phyloP scores from a whole-genome alignment of 2,888 invertebrate species.

The Megamerina dolium region DNA sequence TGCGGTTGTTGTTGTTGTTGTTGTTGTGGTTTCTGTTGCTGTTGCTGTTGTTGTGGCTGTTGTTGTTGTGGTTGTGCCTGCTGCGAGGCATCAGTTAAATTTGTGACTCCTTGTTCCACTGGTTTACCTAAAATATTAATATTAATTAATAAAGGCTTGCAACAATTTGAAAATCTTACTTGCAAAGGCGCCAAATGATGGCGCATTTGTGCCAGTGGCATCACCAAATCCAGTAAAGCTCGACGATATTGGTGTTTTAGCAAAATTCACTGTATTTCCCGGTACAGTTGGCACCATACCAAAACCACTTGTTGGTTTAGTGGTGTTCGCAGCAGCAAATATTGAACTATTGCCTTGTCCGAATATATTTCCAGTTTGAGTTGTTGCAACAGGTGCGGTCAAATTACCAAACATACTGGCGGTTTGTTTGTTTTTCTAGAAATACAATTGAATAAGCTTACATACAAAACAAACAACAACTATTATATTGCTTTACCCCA shows the following conservation, averaged over 20 bases:
- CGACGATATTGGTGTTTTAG: not conserved
- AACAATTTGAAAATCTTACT: no score
- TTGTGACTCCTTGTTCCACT: slow-evolving; percentile 1
- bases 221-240: slow-evolving; percentile 19
- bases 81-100: not conserved
- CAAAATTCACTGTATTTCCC: not conserved
- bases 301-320: slow-evolving; percentile 11
- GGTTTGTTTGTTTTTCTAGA: no score
- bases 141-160: no score
- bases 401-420: not conserved
- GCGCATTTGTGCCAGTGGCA: no score
- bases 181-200: no score
- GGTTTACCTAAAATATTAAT: slow-evolving; percentile 9
- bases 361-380: slow-evolving; percentile 21
- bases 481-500: slow-evolving; percentile 23
- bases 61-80: not conserved
- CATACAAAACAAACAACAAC: no score
- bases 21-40: slow-evolving; percentile 11
- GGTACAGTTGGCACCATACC: no score
- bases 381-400: slow-evolving; percentile 14
- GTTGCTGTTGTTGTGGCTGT: slow-evolving; percentile 5
- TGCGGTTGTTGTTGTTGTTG: not conserved
- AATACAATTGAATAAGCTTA: no score
- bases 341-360: no score
- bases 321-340: not conserved